Base-by-base conservation (phyloP, 2,797 vertebrate species). In the Kryptolebias ocellatus region DNA sequence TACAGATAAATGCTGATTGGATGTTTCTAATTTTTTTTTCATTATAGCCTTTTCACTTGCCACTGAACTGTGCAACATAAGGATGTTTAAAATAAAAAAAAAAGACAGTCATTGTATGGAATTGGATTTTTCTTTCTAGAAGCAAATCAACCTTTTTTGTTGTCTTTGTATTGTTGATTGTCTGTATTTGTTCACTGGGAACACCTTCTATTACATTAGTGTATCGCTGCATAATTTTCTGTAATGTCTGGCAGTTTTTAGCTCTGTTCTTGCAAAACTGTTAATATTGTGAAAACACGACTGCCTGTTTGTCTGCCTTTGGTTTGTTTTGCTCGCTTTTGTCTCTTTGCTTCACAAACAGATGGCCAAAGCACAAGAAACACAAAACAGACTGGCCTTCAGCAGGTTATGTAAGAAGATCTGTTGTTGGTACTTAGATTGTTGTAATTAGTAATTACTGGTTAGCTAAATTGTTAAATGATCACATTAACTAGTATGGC, bases 21-120 rank as follows among this genome's bases (percentile, higher is more conserved):
- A 60, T 70, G 14, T 70, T 73, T 75, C 70, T 65, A 81, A 65
- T 53, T 70, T 76, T 64, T 18, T 84, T 87, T 83, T 87, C 80
- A 87, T 5, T 56, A 78, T 87, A 87, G 83, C 86, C 85, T 89
- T 65, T 61, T 60, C 34, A 1, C 71, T 59, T 70, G 44, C 50
- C 16, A 64, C 27, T 58, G 69, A 53, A 24, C 72, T 34, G 69
- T 42, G 16, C n/a, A 50, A 18, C 4, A 12, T 50, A n/a, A 18
- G 17, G 9, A 20, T 50, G 9, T 46, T 66, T 17, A 4, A 53
- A 70, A 66, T 10, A 16, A 57, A 64, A 53, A 64, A 52, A 1
- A 56, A 28, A 39, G 20, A 12, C 10, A 47, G 64, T 34, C 0
- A 57, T 74, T 71, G 42, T 53, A 9, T 66, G 24, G 4, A 51